Percentiles rank a stretch among this genome's conserved stretches.
These are phyloP conservation scores for Latrodectus hesperus DNA, from an alignment of 2,888 invertebrate species.

Conservation along the genomic window DNA sequence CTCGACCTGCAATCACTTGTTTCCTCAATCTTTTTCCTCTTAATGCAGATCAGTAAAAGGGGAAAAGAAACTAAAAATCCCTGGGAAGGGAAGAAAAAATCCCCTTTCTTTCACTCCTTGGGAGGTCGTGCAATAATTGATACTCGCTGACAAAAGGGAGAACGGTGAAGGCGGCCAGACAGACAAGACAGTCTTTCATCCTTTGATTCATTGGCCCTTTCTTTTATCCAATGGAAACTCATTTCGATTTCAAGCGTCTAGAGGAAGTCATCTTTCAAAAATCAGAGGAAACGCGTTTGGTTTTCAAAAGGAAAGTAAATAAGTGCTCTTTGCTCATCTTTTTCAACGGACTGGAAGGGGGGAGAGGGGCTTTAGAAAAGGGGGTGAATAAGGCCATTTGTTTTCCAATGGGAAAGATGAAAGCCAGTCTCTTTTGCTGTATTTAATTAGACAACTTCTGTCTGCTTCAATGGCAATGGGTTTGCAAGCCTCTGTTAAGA, in stretches of 20 bases:
- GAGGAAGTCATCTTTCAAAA: constrained; percentile 43
- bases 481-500: too few species aligned
- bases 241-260: constrained; percentile 49
- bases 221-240: constrained; percentile 34
- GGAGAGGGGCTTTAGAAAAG: too few species aligned
- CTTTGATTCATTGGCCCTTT: constrained; percentile 45
- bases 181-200: constrained; percentile 24
- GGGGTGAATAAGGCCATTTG: background rate
- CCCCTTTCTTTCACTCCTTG: constrained; percentile 15
- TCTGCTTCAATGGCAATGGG: background rate
- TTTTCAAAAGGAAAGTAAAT: constrained; percentile 47
- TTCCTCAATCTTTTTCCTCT: background rate
- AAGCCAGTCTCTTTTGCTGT: background rate
- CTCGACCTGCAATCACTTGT: background rate
- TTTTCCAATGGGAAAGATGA: background rate
- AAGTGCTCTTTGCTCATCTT: constrained; percentile 4
- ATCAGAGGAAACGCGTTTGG: constrained; percentile 10
- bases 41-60: background rate
- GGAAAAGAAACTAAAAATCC: background rate
- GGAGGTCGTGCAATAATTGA: constrained; percentile 52
- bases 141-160: constrained; percentile 48
- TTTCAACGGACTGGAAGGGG: background rate
- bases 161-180: constrained; percentile 25
- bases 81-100: background rate
- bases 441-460: constrained; percentile 27